Evolutionary conservation across 1,140 invertebrate genomes (phyloP).

Genomic region (Micrasema minimum): DNA sequence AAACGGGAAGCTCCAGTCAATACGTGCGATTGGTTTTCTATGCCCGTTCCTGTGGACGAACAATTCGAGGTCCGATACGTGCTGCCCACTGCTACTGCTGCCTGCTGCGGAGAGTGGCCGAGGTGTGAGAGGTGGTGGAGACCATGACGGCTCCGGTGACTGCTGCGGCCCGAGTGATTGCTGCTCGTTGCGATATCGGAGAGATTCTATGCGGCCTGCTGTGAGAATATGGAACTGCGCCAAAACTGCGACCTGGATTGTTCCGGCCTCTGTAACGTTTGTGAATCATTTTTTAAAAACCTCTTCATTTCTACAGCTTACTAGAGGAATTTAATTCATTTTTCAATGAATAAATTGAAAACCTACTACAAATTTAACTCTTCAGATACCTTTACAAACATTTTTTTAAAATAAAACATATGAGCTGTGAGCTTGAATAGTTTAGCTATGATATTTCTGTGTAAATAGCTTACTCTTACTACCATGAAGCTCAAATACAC

Average conservation of each 20-base stretch:
- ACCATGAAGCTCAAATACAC: too few species aligned
- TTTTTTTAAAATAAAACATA: too few species aligned
- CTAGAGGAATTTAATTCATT: too few species aligned
- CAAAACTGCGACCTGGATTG: neutral
- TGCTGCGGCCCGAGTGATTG: neutral
- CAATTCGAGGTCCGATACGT: neutral
- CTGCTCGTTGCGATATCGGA: constrained; percentile 3
- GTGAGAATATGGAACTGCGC: neutral
- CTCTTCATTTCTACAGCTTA: too few species aligned
- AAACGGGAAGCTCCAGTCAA: neutral
- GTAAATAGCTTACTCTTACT: too few species aligned
- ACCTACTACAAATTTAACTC: too few species aligned
- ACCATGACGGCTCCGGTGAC: neutral
- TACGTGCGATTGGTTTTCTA: neutral
- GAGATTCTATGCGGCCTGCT: neutral
- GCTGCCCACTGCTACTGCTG: neutral
- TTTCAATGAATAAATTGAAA: too few species aligned
- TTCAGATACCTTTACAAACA: too few species aligned
- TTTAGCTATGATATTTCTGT: too few species aligned
- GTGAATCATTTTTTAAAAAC: too few species aligned
- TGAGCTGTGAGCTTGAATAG: too few species aligned
- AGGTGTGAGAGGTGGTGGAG: neutral
- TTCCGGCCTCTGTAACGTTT: neutral
- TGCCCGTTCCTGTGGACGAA: neutral
- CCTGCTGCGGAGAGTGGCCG: too few species aligned